A percentile compares a stretch with the other conserved stretches of the same genome.
phyloP scores from a whole-genome alignment of 1,140 invertebrate species.

The Zeugodacus cucurbitae region DNA sequence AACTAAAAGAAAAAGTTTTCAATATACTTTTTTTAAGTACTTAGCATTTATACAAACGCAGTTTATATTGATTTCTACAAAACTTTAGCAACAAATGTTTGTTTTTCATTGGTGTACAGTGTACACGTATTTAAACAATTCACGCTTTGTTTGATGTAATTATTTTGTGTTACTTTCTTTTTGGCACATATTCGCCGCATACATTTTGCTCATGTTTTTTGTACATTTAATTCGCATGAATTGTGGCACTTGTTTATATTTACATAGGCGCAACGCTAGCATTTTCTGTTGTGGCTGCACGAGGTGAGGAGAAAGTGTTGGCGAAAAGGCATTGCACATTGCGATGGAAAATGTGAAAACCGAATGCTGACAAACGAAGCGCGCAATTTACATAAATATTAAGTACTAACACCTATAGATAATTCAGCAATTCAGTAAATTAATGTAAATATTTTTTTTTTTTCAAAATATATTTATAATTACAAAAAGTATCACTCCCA shows the following conservation, averaged over 20 bases:
- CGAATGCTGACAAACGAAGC: background rate
- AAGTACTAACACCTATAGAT: background rate
- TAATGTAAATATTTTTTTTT: no score
- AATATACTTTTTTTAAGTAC: background rate
- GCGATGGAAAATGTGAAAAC: background rate
- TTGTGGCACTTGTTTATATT: conserved; percentile 15
- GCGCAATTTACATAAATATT: background rate
- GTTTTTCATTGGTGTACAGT: background rate
- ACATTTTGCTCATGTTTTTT: background rate
- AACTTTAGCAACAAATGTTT: background rate
- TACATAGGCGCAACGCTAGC: background rate
- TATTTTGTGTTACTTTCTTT: background rate
- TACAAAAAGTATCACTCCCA: no score
- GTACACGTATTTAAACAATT: background rate
- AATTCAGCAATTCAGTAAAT: no score
- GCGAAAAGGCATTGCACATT: background rate
- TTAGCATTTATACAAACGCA: background rate
- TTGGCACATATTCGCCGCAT: background rate
- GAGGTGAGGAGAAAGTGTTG: background rate
- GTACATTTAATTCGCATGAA: background rate
- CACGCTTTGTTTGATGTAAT: background rate
- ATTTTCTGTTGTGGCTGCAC: background rate
- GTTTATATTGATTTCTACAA: background rate
- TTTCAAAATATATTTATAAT: no score
- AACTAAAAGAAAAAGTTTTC: background rate